Evolutionary conservation across 2,113 vertebrate species (phyloP).

Genomic region (Brachirus orientalis): DNA sequence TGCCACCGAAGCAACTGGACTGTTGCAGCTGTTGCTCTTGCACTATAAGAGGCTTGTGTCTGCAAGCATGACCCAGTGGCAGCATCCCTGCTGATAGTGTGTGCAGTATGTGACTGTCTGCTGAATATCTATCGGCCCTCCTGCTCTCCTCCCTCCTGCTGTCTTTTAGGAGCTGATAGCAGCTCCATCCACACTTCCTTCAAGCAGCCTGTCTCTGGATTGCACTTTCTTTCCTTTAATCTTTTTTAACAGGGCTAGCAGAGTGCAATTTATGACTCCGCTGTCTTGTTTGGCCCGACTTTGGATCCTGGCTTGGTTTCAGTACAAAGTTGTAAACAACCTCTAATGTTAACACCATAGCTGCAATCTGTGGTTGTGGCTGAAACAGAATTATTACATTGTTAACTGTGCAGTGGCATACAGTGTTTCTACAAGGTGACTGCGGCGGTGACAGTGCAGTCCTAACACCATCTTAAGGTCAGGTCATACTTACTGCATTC

Average conservation of each 20-base stretch:
- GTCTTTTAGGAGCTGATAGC: constrained; percentile 49
- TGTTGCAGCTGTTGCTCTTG: constrained; percentile 69
- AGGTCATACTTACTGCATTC: too few relatives aligned
- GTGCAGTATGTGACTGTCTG: constrained; percentile 40
- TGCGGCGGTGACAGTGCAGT: background rate
- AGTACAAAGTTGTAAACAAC: constrained; percentile 50
- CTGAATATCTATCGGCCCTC: constrained; percentile 45
- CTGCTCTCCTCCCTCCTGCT: constrained; percentile 25
- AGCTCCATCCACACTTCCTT: constrained; percentile 26
- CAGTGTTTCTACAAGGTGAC: background rate
- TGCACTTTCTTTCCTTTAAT: constrained; percentile 54
- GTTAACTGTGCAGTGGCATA: too few relatives aligned
- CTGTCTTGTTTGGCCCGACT: constrained; percentile 44
- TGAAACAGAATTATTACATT: constrained; percentile 24
- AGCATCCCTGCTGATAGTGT: constrained; percentile 50
- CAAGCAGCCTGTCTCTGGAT: constrained; percentile 37
- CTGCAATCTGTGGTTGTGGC: constrained; percentile 1
- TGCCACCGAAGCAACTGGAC: constrained; percentile 57
- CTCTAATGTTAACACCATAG: constrained; percentile 16
- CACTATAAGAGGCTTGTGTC: constrained; percentile 50
- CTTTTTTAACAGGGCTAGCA: constrained; percentile 48
- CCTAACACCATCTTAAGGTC: too few relatives aligned
- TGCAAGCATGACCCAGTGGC: constrained; percentile 45
- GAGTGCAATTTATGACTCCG: constrained; percentile 53
- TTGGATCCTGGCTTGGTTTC: constrained; percentile 38